Percentiles rank a stretch among this genome's conserved stretches.
These are phyloP conservation scores for Elymnias hypermnestra DNA, from an alignment of 1,140 invertebrate species.

Conservation along the genomic window DNA sequence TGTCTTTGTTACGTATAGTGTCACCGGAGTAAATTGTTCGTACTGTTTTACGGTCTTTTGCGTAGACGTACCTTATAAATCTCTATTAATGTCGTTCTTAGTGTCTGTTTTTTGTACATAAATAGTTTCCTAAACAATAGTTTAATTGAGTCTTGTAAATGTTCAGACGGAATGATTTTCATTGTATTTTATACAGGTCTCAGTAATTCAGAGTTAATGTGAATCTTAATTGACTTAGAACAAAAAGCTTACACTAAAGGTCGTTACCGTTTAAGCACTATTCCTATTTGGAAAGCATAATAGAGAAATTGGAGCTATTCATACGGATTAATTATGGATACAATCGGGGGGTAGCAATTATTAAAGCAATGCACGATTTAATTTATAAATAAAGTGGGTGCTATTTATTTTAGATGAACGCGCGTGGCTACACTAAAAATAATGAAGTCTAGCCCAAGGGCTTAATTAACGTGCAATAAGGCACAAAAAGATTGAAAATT, in stretches of 20 bases:
- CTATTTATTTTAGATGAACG: slow-evolving; percentile 10
- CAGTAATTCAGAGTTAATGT: background rate
- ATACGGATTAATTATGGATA: slow-evolving; percentile 1
- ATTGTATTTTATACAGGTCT: slow-evolving; percentile 1
- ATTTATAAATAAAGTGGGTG: background rate
- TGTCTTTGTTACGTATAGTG: slow-evolving; percentile 38
- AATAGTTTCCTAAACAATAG: slow-evolving; percentile 13
- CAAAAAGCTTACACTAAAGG: slow-evolving; percentile 1
- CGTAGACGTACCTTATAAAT: slow-evolving; percentile 44
- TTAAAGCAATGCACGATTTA: background rate
- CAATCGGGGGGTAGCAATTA: no score
- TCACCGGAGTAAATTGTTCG: slow-evolving; percentile 60
- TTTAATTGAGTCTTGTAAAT: slow-evolving; percentile 1
- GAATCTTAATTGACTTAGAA: background rate
- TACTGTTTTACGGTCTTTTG: slow-evolving; percentile 61
- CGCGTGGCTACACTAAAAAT: slow-evolving; percentile 12
- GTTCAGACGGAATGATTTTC: background rate
- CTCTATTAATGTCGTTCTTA: slow-evolving; percentile 28
- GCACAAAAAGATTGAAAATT: slow-evolving; percentile 28
- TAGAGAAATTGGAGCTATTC: background rate
- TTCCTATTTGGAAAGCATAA: background rate
- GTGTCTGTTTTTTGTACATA: slow-evolving; percentile 28
- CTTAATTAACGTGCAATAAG: slow-evolving; percentile 24
- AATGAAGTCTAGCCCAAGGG: slow-evolving; percentile 18
- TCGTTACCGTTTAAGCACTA: background rate